Evolutionary conservation across 2,797 vertebrate genomes (phyloP).

Genomic region (Dromococcyx pavoninus): DNA sequence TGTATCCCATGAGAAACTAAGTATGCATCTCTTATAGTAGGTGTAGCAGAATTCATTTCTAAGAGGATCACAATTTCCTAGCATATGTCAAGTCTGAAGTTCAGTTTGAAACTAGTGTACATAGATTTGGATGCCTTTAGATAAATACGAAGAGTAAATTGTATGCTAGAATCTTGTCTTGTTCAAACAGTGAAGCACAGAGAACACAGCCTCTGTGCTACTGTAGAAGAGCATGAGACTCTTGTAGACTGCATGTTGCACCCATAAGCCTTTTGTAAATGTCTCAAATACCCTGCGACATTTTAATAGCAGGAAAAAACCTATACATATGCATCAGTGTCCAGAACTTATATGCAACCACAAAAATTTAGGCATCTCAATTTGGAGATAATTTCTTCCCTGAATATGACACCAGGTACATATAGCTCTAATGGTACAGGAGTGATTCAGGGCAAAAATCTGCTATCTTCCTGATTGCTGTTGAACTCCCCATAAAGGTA

Average conservation of each 20-base stretch:
- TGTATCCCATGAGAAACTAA: not conserved
- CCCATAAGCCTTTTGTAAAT: not conserved
- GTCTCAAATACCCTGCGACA: fast-evolving
- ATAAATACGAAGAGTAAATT: not conserved
- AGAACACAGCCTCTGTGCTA: fast-evolving
- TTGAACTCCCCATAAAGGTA: not conserved
- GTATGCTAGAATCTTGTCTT: not conserved
- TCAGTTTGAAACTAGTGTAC: not conserved
- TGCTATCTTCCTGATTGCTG: not conserved
- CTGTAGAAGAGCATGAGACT: not conserved
- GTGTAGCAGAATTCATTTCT: not conserved
- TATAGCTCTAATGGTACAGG: not conserved
- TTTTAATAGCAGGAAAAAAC: not conserved
- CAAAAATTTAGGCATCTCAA: not conserved
- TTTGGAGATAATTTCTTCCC: not conserved
- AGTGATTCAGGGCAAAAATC: not conserved
- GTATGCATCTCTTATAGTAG: not conserved
- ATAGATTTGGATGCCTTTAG: not conserved
- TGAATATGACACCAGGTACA: not conserved
- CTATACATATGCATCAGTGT: not conserved
- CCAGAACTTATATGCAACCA: not conserved
- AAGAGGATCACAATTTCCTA: not conserved
- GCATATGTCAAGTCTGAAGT: not conserved
- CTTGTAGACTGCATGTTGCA: not conserved
- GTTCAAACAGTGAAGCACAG: not conserved